Evolutionary conservation across 2,797 vertebrate species (phyloP).

Genomic region (Tapera naevia): DNA sequence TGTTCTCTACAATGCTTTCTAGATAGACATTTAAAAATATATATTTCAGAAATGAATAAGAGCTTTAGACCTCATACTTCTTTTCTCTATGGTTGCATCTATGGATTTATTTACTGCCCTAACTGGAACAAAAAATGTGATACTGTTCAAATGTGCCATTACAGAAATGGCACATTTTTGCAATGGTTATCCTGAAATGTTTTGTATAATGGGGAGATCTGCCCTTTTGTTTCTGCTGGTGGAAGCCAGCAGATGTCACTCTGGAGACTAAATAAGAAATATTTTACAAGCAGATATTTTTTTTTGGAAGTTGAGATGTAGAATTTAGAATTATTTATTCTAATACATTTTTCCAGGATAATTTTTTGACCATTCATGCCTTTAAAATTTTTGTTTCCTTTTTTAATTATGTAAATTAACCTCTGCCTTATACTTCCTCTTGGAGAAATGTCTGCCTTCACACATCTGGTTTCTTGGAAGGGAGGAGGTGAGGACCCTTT

Average conservation of each 20-base stretch:
- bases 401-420: background rate
- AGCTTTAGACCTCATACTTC: background rate
- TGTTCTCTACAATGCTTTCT: background rate
- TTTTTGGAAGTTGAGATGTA: no score
- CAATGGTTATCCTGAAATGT: background rate
- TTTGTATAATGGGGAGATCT: background rate
- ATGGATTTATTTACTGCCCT: background rate
- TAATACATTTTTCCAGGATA: background rate
- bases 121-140: background rate
- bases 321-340: no score
- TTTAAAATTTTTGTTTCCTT: background rate
- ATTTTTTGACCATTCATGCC: background rate
- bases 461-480: conserved; percentile 27
- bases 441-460: conserved; percentile 35
- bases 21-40: background rate
- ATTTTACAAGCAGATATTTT: background rate
- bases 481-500: background rate
- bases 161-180: background rate
- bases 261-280: conserved; percentile 53
- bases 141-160: background rate
- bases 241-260: conserved; percentile 70
- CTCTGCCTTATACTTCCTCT: conserved; percentile 55
- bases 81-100: background rate
- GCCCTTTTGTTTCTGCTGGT: background rate
- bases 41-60: background rate